Evolutionary conservation across 2,888 invertebrate genomes (phyloP).

Genomic region (Acanthosoma haemorrhoidale): DNA sequence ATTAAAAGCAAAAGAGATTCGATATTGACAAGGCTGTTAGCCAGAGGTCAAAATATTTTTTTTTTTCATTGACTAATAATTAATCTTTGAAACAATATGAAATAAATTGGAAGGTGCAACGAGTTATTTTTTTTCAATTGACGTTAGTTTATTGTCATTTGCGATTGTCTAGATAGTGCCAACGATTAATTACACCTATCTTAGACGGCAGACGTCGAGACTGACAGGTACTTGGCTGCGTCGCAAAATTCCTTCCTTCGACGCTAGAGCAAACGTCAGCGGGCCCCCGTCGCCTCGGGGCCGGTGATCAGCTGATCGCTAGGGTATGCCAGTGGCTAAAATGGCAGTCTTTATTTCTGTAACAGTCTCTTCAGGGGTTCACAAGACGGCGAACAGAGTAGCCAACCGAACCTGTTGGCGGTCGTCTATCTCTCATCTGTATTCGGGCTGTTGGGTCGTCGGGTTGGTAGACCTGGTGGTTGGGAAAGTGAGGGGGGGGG

Average conservation of each 20-base stretch:
- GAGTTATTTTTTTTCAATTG: no score
- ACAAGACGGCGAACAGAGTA: neutral
- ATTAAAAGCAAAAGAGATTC: no score
- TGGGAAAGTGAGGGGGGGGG: no score
- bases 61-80: no score
- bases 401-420: neutral
- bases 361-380: slow-evolving; percentile 14
- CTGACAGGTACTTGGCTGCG: neutral
- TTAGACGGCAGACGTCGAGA: no score
- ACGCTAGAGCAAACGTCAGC: neutral
- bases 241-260: neutral
- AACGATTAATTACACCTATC: no score
- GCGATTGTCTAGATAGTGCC: no score
- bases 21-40: no score
- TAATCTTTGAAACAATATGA: no score
- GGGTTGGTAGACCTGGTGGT: neutral
- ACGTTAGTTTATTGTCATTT: no score
- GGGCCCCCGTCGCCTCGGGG: neutral
- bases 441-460: neutral
- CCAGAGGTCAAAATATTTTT: no score
- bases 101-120: no score
- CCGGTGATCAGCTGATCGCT: neutral
- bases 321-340: neutral
- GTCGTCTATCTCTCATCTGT: neutral
- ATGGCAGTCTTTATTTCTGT: neutral